Evolutionary conservation across 2,113 vertebrate genomes (phyloP), one percentile per base, ranked within the genome.

Genomic region (Dasypus novemcinctus): DNA sequence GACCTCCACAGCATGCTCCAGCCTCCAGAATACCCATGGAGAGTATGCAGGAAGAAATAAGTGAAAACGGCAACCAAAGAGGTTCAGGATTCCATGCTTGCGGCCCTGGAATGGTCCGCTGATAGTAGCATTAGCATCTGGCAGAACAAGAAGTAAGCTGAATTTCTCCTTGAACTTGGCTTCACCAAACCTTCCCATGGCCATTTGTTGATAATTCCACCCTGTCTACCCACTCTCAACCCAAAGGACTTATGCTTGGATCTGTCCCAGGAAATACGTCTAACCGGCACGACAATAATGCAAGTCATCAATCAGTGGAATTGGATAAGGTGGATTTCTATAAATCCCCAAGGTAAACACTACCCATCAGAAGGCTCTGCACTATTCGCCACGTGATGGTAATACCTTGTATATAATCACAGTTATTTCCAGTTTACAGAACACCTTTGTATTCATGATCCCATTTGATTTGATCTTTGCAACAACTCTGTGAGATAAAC

Each of bases 41-140:
- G 90, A 91, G 46, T 74, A 84, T 87, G 54, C n/a, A 82, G 72
- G 63, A 94, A 93, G 14, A 91, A 64, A 87, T 38, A 80, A 89
- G 4, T 61, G 41, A 52, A 71, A 82, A 91, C 17, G 33, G 0
- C 29, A 59, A 59, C 21, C 83, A 52, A 94, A 6, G 7, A 71
- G 18, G 9, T 10, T 82, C 43, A 89, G 49, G 76, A 68, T 54
- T 57, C 36, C 33, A n/a, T n/a, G 27, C 18, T 89, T 75, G 71
- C 83, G 41, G 74, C 68, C 20, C 13, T 83, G 17, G 43, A 46
- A 83, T 15, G 59, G 52, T 5, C 52, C 20, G 41, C 0, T 18
- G 38, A 66, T 91, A 74, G 17, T 49, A 71, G 81, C 49, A 71
- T 17, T 79, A 29, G 8, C 38, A 17, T 69, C 80, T n/a, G 46